These are phyloP conservation scores for Zaprionus obscuricornis DNA, from an alignment of 2,888 invertebrate genomes.

Conservation along the genomic window DNA sequence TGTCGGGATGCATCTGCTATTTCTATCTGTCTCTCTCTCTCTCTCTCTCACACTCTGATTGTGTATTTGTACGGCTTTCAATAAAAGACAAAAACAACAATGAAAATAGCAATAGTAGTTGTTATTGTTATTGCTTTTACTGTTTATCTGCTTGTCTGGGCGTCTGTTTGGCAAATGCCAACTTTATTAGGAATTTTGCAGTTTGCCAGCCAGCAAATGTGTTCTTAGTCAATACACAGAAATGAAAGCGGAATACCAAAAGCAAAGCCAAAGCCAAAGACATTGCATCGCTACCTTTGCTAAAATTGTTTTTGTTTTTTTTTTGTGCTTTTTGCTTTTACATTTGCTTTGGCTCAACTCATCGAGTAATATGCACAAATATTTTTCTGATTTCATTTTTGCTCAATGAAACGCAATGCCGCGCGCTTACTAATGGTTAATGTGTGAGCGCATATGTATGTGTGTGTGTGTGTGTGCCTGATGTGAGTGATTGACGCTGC, in stretches of 20 bases:
- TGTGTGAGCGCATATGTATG: no score
- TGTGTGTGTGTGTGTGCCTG: no score
- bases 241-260: constrained; percentile 31
- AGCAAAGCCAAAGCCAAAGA: constrained; percentile 7
- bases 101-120: constrained; percentile 10
- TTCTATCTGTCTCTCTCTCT: no score
- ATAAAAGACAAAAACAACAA: constrained; percentile 42
- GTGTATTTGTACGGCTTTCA: constrained; percentile 50
- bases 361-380: constrained; percentile 37
- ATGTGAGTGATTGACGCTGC: constrained; percentile 3
- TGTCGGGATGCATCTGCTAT: constrained; percentile 1
- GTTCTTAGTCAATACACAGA: constrained; percentile 36
- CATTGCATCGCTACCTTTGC: constrained; percentile 17
- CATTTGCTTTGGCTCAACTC: constrained; percentile 14
- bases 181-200: constrained; percentile 72
- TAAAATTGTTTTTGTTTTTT: constrained; percentile 5
- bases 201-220: constrained; percentile 28
- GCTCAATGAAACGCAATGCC: constrained; percentile 60
- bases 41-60: no score
- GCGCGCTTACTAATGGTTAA: constrained; percentile 2
- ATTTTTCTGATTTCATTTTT: constrained; percentile 48
- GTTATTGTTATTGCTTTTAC: constrained; percentile 29
- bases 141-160: constrained; percentile 60
- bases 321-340: constrained; percentile 1
- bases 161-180: constrained; percentile 74